phyloP scores from a whole-genome alignment of 2,888 invertebrate species.

The Cephus rjabovi region DNA sequence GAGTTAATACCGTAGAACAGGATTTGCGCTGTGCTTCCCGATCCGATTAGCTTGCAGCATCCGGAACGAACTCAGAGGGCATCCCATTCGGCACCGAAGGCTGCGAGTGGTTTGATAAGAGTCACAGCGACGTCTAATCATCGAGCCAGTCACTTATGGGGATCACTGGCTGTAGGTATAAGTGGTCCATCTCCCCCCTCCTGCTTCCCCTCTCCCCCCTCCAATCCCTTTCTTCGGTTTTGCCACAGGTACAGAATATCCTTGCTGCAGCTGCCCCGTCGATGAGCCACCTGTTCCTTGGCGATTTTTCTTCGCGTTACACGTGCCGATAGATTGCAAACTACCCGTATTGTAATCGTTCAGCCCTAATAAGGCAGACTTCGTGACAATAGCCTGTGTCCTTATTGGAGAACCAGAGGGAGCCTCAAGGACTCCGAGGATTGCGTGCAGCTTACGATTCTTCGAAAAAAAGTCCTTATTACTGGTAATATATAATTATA shows the following conservation, averaged over 20 bases:
- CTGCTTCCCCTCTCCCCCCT: not conserved
- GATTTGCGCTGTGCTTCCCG: conserved; percentile 33
- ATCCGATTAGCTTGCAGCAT: conserved; percentile 39
- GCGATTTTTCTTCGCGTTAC: not conserved
- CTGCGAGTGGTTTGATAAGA: conserved; percentile 37
- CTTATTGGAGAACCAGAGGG: not conserved
- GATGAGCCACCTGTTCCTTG: not conserved
- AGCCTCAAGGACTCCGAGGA: not conserved
- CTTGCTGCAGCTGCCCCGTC: not conserved
- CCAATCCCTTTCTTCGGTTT: not conserved
- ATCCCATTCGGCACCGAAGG: conserved; percentile 15
- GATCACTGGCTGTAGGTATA: not conserved
- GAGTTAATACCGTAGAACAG: conserved; percentile 23
- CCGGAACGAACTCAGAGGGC: not conserved
- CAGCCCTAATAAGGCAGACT: not conserved
- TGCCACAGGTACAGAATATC: not conserved
- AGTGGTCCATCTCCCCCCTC: not conserved
- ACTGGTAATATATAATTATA: not conserved
- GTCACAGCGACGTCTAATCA: conserved; percentile 20
- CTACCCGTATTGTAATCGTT: not conserved
- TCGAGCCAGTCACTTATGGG: not conserved
- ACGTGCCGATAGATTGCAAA: not conserved
- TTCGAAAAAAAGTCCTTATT: not conserved
- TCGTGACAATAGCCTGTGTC: not conserved
- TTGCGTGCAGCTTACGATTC: not conserved